Percentiles rank a stretch among this genome's conserved stretches.
These are phyloP conservation scores for Ptiloglossa arizonensis DNA, from an alignment of 1,140 invertebrate genomes.

Conservation along the genomic window DNA sequence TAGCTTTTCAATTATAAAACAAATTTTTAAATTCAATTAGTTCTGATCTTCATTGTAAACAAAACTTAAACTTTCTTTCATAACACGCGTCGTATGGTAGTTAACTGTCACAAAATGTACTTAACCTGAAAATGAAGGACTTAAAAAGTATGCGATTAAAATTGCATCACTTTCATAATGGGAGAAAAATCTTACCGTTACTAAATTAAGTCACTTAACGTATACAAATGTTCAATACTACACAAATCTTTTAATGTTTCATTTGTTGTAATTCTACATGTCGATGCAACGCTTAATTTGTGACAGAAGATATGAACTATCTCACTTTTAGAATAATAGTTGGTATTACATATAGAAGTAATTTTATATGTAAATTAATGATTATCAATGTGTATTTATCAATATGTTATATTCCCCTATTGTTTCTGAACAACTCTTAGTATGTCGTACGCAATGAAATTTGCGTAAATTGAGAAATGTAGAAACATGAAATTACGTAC, in stretches of 20 bases:
- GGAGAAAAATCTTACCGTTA: not conserved
- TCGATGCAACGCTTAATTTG: not conserved
- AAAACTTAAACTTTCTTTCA: not conserved
- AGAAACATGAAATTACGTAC: not conserved
- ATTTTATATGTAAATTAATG: not conserved
- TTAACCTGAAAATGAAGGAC: slow-evolving; percentile 23
- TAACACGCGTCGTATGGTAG: not conserved
- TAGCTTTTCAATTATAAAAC: not conserved
- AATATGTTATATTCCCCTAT: not conserved
- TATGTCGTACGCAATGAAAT: not conserved
- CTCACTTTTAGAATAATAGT: slow-evolving; percentile 2
- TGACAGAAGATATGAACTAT: not conserved
- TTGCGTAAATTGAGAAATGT: not conserved
- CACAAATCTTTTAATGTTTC: not conserved
- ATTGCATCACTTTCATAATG: not conserved
- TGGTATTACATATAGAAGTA: not conserved
- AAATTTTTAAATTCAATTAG: not conserved
- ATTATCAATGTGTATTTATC: not conserved
- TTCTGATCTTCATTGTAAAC: not conserved
- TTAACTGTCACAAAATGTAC: not conserved
- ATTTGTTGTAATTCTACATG: not conserved
- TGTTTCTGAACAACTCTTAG: not conserved
- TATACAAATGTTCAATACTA: not conserved
- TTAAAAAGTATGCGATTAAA: not conserved
- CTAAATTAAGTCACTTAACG: not conserved